Evolutionary conservation across 2,113 vertebrate genomes (phyloP), one percentile per base, ranked within the genome.

Genomic region (Clarias gariepinus): DNA sequence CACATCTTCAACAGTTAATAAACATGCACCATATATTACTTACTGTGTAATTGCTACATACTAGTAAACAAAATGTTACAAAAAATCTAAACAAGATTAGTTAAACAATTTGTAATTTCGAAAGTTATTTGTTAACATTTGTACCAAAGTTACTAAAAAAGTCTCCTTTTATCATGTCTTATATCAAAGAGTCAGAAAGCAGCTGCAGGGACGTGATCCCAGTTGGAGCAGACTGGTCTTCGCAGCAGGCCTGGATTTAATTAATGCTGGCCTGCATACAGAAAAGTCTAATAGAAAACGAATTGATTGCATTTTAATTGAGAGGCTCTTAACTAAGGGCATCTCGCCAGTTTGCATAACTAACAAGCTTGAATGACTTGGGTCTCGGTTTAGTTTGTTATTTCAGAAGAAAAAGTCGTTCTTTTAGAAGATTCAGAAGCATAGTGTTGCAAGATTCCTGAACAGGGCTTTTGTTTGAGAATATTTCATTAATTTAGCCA

Each of bases 221-320:
- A 30, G 23, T 82, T 33, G 68, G 10, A 69, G 64, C 55, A 73
- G 81, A 81, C 81, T 86, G 68, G 79, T 53, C 3, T 12, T 82
- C 85, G 23, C 68, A 86, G 85, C 79, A 74, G 66, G 79, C 5
- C 55, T 30, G 47, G 11, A 5, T 74, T 86, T 82, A 82, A 86
- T 82, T 86, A 82, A 82, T 82, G 66, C 68, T 86, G 68, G 55
- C 79, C 85, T 74, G 21, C 57, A 53, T 63, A 82, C 25, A 60
- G 13, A 41, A 82, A 82, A 68, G 68, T 68, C 69, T 81, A 52
- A 74, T 63, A 86, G 80, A 86, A 79, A 82, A 86, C 36, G 30
- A 74, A 80, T 69, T 79, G 63, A 85, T 85, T 85, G 60, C 79
- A 63, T 82, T 86, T 86, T 82, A 86, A 86, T 82, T 82, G 55